A percentile compares a stretch with the other conserved stretches of the same genome.
Evolutionary conservation across 2,113 vertebrate genomes (phyloP).

Genomic region (Ammodytes dubius): DNA sequence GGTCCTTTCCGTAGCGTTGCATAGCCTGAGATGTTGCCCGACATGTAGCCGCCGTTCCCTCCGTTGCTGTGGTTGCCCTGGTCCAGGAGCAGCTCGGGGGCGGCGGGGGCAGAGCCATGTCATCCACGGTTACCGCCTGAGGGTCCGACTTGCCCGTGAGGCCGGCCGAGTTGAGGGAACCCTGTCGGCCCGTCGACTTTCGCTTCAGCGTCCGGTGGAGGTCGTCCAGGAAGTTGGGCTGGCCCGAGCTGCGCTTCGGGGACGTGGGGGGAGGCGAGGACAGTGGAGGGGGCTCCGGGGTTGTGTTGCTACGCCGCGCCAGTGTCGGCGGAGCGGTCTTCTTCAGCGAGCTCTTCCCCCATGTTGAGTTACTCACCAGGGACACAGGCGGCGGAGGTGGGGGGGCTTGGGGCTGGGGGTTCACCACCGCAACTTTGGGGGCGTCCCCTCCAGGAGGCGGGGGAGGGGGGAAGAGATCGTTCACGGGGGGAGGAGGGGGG

Average conservation of each 20-base stretch:
- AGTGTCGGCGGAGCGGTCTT: conserved; percentile 90
- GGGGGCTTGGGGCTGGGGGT: conserved; percentile 91
- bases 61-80: conserved; percentile 84
- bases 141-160: conserved; percentile 84
- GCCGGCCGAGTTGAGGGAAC: conserved; percentile 87
- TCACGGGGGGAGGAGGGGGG: conserved; percentile 90
- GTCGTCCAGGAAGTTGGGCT: conserved; percentile 95
- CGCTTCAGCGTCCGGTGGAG: conserved; percentile 95
- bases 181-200: conserved; percentile 94
- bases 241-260: conserved; percentile 91
- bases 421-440: conserved; percentile 93
- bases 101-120: conserved; percentile 94
- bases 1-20: conserved; percentile 95
- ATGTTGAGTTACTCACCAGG: conserved; percentile 72
- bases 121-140: conserved; percentile 88
- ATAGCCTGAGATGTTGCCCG: conserved; percentile 95
- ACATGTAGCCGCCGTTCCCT: conserved; percentile 82
- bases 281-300: conserved; percentile 78
- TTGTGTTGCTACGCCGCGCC: conserved; percentile 87
- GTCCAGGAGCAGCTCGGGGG: conserved; percentile 94
- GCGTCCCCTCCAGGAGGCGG: conserved; percentile 77
- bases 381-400: conserved; percentile 73
- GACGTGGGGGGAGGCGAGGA: conserved; percentile 89
- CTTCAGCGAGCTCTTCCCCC: conserved; percentile 90
- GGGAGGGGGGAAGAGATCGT: conserved; percentile 91